Base-by-base conservation (phyloP, 2,113 vertebrate genomes). In the Climacteris rufus region DNA sequence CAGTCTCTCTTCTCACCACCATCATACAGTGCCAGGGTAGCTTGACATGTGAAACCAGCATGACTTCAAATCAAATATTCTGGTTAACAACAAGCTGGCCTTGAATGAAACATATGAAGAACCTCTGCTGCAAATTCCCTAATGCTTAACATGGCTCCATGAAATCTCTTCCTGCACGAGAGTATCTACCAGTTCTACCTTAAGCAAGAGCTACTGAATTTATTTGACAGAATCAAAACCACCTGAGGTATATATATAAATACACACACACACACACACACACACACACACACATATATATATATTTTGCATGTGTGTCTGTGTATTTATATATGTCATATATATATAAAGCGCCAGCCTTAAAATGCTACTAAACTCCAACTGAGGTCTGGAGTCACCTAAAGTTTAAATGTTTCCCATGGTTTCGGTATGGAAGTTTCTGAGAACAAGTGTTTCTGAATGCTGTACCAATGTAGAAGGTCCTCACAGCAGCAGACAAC, bases 161-260 rank as follows among this genome's bases (percentile, higher is more conserved):
- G 96, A 97, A 92, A 93, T 37, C 59, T 65, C 75, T 94, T 92
- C 75, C 54, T 90, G 30, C 52, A 77, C 53, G 33, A 78, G 69
- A 97, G 59, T 94, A 79, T 91, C 65, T 40, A 71, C 83, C 78
- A 91, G 85, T 95, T 96, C 92, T 79, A 94, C 93, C 78, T 89
- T 79, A 89, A 92, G 93, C 72, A 33, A 87, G 57, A 86, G 50
- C 49, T 89, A 85, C 74, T 9, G 31, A 90, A 68, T 82, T 90
- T 87, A 83, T 83, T 63, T 88, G 54, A 90, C 59, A 88, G 88
- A 96, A 50, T 40, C 3, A 70, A 64, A 94, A 87, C 81, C 78
- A 65, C 1, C 21, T 50, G 33, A 88, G 33, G 39, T 24, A 1
- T 66, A 65, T 53, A 37, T 68, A 94, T 35, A 93, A 45, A 94